A percentile compares a stretch with the other conserved stretches of the same genome.
These are phyloP conservation scores for Psococerastis gibbosa DNA, from an alignment of 2,888 invertebrate genomes.

Conservation along the genomic window DNA sequence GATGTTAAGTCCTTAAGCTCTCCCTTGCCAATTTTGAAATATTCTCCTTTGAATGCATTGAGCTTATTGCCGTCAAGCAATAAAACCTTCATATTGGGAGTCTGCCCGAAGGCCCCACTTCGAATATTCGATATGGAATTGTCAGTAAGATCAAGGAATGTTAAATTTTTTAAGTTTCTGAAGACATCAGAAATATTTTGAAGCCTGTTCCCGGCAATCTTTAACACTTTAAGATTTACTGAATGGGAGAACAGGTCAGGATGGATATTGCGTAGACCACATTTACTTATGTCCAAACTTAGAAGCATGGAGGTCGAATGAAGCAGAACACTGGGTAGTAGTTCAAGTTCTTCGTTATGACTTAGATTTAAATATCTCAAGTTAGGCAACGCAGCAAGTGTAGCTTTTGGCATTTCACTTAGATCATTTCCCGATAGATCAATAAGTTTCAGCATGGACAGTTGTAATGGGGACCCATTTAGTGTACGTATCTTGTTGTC, in stretches of 20 bases:
- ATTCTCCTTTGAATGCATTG: slow-evolving; percentile 63
- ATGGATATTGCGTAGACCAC: slow-evolving; percentile 52
- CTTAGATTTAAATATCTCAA: slow-evolving; percentile 57
- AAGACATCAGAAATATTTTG: slow-evolving; percentile 63
- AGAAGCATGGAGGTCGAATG: slow-evolving; percentile 47
- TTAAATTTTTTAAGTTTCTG: slow-evolving; percentile 53
- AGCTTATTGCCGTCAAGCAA: slow-evolving; percentile 58
- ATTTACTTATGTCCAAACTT: slow-evolving; percentile 52
- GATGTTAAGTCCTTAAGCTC: slow-evolving; percentile 23
- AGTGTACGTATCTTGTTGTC: slow-evolving; percentile 54
- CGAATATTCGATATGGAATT: slow-evolving; percentile 60
- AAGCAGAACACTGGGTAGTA: slow-evolving; percentile 41
- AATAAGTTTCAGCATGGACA: slow-evolving; percentile 43
- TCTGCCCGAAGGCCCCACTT: slow-evolving; percentile 55
- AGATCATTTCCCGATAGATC: slow-evolving; percentile 66
- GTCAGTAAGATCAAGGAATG: slow-evolving; percentile 44
- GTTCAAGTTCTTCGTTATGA: slow-evolving; percentile 45
- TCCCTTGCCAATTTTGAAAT: slow-evolving; percentile 50
- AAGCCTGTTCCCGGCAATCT: slow-evolving; percentile 51
- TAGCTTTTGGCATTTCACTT: slow-evolving; percentile 45
- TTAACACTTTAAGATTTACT: slow-evolving; percentile 42
- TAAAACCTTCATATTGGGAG: slow-evolving; percentile 51
- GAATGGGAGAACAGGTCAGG: slow-evolving; percentile 50
- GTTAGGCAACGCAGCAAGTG: slow-evolving; percentile 44
- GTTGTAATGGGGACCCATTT: slow-evolving; percentile 39